A percentile compares a stretch with the other conserved stretches of the same genome.
phyloP scores from a whole-genome alignment of 2,888 invertebrate species.

The Sphaerophoria taeniata region DNA sequence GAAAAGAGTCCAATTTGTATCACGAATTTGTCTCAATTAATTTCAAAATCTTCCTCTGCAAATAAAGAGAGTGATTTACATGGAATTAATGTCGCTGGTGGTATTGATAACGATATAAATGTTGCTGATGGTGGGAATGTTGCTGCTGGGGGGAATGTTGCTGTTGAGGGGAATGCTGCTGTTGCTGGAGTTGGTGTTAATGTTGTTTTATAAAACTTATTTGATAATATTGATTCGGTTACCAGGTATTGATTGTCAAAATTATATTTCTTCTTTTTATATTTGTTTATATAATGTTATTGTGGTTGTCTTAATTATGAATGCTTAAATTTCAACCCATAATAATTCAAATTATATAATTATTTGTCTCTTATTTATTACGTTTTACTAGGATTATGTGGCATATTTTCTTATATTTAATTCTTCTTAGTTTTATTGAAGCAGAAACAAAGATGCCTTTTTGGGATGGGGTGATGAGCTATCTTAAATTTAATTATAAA shows the following conservation, averaged over 20 bases:
- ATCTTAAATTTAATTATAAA: not conserved
- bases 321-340: not conserved
- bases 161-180: too few relatives aligned
- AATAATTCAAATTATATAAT: too few relatives aligned
- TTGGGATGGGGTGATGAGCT: too few relatives aligned
- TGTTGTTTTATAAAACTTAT: too few relatives aligned
- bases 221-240: not conserved
- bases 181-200: too few relatives aligned
- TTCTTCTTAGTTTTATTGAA: too few relatives aligned
- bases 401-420: too few relatives aligned
- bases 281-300: not conserved
- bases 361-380: too few relatives aligned
- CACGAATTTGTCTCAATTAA: slow-evolving; percentile 2
- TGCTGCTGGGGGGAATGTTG: too few relatives aligned
- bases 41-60: not conserved
- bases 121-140: not conserved
- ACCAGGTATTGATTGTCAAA: not conserved
- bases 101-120: too few relatives aligned
- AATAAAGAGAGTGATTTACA: not conserved
- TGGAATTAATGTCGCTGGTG: not conserved
- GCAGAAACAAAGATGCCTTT: too few relatives aligned
- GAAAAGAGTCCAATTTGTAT: not conserved
- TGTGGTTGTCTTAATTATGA: slow-evolving; percentile 1
- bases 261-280: not conserved
- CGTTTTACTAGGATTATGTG: too few relatives aligned